Conservation (phyloP, 2,113 vertebrate species). For the Cinclus cinclus region DNA sequence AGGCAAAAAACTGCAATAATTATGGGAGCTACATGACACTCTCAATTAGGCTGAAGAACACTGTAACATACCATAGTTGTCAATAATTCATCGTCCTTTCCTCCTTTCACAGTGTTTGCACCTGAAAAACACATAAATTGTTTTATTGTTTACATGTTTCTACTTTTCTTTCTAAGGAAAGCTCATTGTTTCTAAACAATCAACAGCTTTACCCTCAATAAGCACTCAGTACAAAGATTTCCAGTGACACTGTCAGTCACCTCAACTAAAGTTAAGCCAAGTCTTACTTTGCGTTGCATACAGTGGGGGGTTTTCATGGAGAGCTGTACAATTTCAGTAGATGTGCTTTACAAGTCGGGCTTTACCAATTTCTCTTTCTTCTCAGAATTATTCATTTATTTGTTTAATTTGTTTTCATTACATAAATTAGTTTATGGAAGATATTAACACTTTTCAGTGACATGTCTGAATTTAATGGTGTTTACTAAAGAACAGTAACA, state of each 20-base stretch:
- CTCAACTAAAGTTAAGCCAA: background rate
- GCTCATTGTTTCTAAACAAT: background rate
- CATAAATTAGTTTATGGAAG: background rate
- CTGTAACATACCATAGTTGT: constrained; percentile 86
- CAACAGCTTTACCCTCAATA: background rate
- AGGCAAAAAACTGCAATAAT: background rate
- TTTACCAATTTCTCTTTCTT: background rate
- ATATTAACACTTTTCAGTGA: background rate
- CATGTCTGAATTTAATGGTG: background rate
- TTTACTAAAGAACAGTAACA: background rate
- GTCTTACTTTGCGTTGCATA: background rate
- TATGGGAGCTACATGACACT: background rate
- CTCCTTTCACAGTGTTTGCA: constrained; percentile 75
- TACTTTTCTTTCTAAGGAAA: background rate
- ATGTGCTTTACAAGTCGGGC: background rate
- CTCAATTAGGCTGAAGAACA: background rate
- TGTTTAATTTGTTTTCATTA: background rate
- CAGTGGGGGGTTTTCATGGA: background rate
- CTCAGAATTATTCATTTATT: background rate
- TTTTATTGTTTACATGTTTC: background rate
- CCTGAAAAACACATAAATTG: constrained; percentile 73
- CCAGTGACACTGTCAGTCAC: background rate
- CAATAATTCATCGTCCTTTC: constrained; percentile 86
- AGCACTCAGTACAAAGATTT: background rate
- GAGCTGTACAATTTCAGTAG: background rate